These are phyloP conservation scores for Drosophila persimilis DNA, from an alignment of 1,140 invertebrate species.

Conservation along the genomic window DNA sequence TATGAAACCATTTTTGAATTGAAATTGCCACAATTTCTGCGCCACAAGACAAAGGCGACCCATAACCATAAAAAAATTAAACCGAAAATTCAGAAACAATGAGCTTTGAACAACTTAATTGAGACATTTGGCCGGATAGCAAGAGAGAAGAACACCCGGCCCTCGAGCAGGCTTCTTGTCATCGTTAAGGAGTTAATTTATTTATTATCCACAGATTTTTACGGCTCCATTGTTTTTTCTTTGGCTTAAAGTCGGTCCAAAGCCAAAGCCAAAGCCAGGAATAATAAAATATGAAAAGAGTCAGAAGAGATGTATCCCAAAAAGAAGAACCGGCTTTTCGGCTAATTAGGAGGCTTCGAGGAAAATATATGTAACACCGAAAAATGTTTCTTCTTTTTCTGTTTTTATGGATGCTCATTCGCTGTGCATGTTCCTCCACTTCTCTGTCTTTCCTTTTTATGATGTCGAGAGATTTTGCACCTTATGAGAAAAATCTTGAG, in stretches of 20 bases:
- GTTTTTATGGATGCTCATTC: slow-evolving; percentile 64
- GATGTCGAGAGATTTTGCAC: slow-evolving; percentile 77
- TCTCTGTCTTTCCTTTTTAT: slow-evolving; percentile 53
- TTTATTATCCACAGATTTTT: slow-evolving; percentile 74
- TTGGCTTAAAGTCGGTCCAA: background rate
- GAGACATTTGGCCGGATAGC: slow-evolving; percentile 57
- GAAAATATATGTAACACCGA: slow-evolving; percentile 53
- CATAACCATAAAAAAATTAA: slow-evolving; percentile 75
- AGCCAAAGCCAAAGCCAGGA: slow-evolving; percentile 16
- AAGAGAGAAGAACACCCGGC: slow-evolving; percentile 7
- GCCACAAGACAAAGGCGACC: slow-evolving; percentile 33
- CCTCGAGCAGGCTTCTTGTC: slow-evolving; percentile 52
- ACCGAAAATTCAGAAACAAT: slow-evolving; percentile 73
- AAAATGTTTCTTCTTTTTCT: slow-evolving; percentile 52
- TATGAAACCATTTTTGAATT: slow-evolving; percentile 52
- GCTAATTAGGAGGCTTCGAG: slow-evolving; percentile 54
- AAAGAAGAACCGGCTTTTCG: slow-evolving; percentile 46
- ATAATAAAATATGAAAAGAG: slow-evolving; percentile 51
- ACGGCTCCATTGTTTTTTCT: slow-evolving; percentile 69
- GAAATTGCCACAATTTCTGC: slow-evolving; percentile 67
- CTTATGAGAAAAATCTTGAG: slow-evolving; percentile 75
- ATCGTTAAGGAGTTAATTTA: slow-evolving; percentile 80
- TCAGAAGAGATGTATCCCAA: background rate
- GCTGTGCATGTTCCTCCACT: slow-evolving; percentile 64
- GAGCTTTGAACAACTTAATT: slow-evolving; percentile 73